Base-by-base conservation (phyloP, 2,797 vertebrate species). In the Nyctalus aviator region DNA sequence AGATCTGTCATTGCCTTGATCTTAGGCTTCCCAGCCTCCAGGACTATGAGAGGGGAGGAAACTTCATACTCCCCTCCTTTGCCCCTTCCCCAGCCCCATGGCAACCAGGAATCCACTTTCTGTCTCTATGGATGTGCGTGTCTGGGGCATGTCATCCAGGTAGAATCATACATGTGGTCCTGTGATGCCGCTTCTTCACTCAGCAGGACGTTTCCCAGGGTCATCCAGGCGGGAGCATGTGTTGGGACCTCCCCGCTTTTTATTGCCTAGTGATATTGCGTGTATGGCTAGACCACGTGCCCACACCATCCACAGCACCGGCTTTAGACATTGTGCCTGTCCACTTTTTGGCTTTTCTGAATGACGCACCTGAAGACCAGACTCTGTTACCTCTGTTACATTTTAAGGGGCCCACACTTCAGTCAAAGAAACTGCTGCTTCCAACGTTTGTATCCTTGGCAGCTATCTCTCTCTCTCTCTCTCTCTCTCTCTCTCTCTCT, bases 371-470 rank as follows among this genome's bases (percentile, higher is more conserved):
- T 25, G 21, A 50, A 93, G 53, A 86, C 68, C 73, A 81, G 46
- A 84, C 66, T 69, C 46, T 53, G 53, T 91, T 93, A 77, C 73
- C 71, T 57, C 32, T 94, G 50, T 44, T 88, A 84, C 46, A 48
- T 88, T 83, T 81, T 78, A 83, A 89, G 64, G 37, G 37, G 37
- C 37, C 18, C n/a, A 32, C 13, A 46, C 59, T 87, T 77, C 20
- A n/a, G 53, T 92, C 82, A 90, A 77, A 81, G 69, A 82, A 84
- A 68, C 41, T 69, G 84, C 46, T 75, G 41, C n/a, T 88, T 83
- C 76, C 55, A 23, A 91, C 83, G 71, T 93, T 73, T 32, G 23
- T 68, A 77, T 64, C 73, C 59, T 93, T 81, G 35, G 23, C 25
- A 59, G 37, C 37, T 41, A 6, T 6, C 37, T 41, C 37, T 41